Conservation (phyloP, 23 tunicate species). For the Aplidium turbinatum region DNA sequence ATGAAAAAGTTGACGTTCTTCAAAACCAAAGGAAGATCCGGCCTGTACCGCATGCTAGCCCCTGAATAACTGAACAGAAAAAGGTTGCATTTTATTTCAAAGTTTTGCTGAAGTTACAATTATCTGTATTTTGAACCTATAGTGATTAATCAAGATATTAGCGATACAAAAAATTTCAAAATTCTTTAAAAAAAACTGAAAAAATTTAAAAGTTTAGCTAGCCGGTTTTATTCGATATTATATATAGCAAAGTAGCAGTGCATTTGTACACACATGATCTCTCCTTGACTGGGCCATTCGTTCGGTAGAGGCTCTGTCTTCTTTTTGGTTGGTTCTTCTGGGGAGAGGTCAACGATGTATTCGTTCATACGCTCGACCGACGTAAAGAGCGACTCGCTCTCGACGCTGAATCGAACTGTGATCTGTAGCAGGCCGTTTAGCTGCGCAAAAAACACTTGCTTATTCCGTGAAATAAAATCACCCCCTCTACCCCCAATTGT, state of each 20-base stretch:
- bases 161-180: too few species aligned
- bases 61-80: too few species aligned
- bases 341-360: slow-evolving; percentile 48
- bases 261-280: slow-evolving; percentile 40
- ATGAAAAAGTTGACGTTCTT: slow-evolving; percentile 48
- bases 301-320: slow-evolving; percentile 20
- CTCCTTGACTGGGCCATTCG: slow-evolving; percentile 65
- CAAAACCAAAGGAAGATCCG: slow-evolving; percentile 66
- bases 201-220: too few species aligned
- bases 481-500: too few species aligned
- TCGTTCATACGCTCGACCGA: slow-evolving; percentile 75
- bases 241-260: too few species aligned
- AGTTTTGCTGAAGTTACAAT: too few species aligned
- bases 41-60: slow-evolving; percentile 68
- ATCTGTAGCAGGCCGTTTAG: slow-evolving; percentile 83
- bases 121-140: neutral
- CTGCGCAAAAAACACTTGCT: too few species aligned
- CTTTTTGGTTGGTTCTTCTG: slow-evolving; percentile 45
- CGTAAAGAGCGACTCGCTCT: slow-evolving; percentile 75
- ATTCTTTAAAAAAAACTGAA: too few species aligned
- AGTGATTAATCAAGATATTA: neutral
- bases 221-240: too few species aligned
- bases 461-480: too few species aligned
- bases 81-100: too few species aligned
- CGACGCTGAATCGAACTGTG: slow-evolving; percentile 68